phyloP scores from a whole-genome alignment of 2,888 invertebrate species.

The Cheilosia impressa region DNA sequence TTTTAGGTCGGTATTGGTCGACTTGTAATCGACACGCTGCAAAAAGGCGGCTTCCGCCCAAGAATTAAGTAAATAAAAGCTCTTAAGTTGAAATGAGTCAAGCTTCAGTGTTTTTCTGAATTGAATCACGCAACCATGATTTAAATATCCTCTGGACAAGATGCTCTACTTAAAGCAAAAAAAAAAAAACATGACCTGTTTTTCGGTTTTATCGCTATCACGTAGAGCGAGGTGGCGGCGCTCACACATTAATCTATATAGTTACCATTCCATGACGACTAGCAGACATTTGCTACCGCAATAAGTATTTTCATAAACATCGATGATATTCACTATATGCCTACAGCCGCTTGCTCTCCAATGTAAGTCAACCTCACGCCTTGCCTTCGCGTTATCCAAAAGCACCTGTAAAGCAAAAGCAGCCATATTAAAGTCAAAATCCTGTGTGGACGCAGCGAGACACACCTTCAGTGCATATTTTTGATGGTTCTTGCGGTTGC shows the following conservation, averaged over 20 bases:
- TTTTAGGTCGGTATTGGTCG: not conserved
- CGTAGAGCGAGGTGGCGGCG: not conserved
- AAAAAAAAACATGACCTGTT: too few species aligned
- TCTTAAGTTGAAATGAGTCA: not conserved
- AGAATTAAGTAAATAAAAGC: not conserved
- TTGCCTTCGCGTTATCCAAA: slow-evolving; percentile 95
- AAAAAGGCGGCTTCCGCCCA: too few species aligned
- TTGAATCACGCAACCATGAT: not conserved
- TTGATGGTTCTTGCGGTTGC: slow-evolving; percentile 88
- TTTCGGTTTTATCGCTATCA: not conserved
- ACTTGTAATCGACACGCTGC: not conserved
- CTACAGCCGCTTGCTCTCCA: slow-evolving; percentile 95
- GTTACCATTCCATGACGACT: slow-evolving; percentile 99
- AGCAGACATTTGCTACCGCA: slow-evolving; percentile 95
- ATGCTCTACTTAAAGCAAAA: too few species aligned
- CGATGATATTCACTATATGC: slow-evolving; percentile 94
- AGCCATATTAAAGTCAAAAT: not conserved
- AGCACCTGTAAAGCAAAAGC: slow-evolving; percentile 86
- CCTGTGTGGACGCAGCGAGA: not conserved
- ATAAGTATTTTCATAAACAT: slow-evolving; percentile 99
- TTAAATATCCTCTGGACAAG: not conserved
- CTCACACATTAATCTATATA: not conserved
- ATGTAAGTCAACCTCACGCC: slow-evolving; percentile 97
- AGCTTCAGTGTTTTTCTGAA: not conserved
- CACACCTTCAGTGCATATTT: slow-evolving; percentile 94